These are phyloP conservation scores for Gnathonemus longibarbis DNA, from an alignment of 2,113 vertebrate species.

Conservation along the genomic window DNA sequence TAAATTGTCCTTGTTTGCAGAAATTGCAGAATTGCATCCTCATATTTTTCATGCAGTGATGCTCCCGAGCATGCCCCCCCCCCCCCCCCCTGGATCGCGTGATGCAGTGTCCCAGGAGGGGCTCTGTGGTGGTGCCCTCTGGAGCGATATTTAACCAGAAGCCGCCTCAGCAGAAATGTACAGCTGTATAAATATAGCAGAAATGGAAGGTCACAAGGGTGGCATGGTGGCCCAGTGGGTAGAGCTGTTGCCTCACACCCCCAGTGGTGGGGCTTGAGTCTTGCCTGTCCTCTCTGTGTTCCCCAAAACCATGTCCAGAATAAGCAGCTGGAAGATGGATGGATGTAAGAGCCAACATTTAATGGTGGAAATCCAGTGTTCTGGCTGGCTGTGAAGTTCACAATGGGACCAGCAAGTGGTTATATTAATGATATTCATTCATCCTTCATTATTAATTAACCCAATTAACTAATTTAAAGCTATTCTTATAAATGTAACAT, in stretches of 20 bases:
- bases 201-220: neutral
- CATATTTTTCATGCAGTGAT: neutral
- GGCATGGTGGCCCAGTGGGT: neutral
- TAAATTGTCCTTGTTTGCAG: neutral
- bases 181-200: constrained; percentile 1
- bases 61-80: neutral
- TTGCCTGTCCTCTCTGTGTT: neutral
- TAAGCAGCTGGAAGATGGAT: neutral
- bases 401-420: neutral
- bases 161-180: neutral
- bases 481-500: neutral
- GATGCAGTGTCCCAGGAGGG: neutral
- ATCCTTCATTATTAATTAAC: neutral
- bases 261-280: neutral
- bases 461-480: neutral
- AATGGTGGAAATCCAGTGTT: neutral
- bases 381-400: neutral
- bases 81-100: neutral
- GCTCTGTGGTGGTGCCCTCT: neutral
- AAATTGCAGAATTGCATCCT: neutral
- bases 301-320: neutral
- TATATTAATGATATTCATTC: neutral
- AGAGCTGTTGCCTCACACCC: neutral
- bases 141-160: neutral
- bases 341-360: neutral